These are phyloP conservation scores for Drosophila fuyamai DNA, from an alignment of 1,140 invertebrate genomes.

Conservation along the genomic window DNA sequence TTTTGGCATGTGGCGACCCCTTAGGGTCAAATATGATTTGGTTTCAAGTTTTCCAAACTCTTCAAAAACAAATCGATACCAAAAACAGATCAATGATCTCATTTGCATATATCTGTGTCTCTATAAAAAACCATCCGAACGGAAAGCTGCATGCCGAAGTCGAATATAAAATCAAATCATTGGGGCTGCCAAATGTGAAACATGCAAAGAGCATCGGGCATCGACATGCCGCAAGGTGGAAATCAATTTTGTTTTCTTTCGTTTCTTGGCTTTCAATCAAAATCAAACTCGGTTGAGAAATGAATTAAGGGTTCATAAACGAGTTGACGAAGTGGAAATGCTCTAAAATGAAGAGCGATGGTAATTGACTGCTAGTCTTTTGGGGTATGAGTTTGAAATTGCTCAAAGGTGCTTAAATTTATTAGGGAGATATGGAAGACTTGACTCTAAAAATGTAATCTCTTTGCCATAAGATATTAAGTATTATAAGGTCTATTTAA, in stretches of 20 bases:
- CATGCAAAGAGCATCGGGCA: constrained; percentile 63
- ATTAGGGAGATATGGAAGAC: no score
- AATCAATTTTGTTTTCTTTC: constrained; percentile 71
- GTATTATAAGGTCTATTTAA: no score
- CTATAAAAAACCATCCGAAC: constrained; percentile 22
- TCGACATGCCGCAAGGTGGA: constrained; percentile 71
- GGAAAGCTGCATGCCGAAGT: constrained; percentile 27
- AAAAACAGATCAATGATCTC: constrained; percentile 82
- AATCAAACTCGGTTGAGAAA: constrained; percentile 58
- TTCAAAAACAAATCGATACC: constrained; percentile 81
- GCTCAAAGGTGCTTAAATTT: no score
- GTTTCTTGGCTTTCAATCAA: constrained; percentile 72
- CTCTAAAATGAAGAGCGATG: constrained; percentile 16
- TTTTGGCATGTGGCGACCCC: constrained; percentile 76
- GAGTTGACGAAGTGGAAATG: constrained; percentile 27
- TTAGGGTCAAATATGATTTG: constrained; percentile 80
- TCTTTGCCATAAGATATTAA: no score
- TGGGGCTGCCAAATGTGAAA: constrained; percentile 70
- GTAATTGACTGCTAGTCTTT: not conserved
- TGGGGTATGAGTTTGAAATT: no score
- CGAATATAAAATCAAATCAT: constrained; percentile 29
- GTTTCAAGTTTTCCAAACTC: constrained; percentile 70
- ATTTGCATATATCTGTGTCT: constrained; percentile 69
- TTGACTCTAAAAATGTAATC: no score
- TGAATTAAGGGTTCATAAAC: constrained; percentile 32